Conservation (phyloP, 2,888 invertebrate genomes). For the Psylliodes chrysocephalus region DNA sequence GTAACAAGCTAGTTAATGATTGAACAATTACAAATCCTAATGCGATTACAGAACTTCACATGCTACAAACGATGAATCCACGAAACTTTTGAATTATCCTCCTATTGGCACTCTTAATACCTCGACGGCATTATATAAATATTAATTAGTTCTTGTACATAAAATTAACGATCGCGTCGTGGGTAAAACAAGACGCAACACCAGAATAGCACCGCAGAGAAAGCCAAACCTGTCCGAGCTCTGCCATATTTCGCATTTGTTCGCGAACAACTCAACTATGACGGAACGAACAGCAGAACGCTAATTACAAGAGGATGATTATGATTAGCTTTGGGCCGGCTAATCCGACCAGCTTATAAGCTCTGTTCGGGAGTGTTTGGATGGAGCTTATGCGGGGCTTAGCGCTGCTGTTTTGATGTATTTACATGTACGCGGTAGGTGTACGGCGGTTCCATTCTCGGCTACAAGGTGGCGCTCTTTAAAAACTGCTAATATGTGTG, state of each 20-base stretch:
- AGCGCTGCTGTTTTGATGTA: slow-evolving; percentile 56
- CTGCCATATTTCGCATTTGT: slow-evolving; percentile 12
- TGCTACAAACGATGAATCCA: no score
- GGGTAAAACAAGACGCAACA: not conserved
- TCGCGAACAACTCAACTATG: slow-evolving; percentile 28
- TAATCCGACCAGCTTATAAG: slow-evolving; percentile 62
- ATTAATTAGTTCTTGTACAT: no score
- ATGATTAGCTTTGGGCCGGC: slow-evolving; percentile 64
- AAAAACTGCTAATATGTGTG: no score
- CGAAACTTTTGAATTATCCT: no score
- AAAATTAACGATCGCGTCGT: not conserved
- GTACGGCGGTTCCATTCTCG: slow-evolving; percentile 27
- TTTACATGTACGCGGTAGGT: slow-evolving; percentile 48
- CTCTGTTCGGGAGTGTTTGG: slow-evolving; percentile 62
- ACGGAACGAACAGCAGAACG: slow-evolving; percentile 41
- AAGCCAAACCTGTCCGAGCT: slow-evolving; percentile 21
- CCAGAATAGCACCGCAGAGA: not conserved
- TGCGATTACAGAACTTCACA: no score
- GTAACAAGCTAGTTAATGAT: no score
- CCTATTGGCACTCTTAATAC: no score
- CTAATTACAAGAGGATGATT: slow-evolving; percentile 63
- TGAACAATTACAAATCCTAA: no score
- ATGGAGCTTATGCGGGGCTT: slow-evolving; percentile 61
- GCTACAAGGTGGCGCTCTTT: not conserved
- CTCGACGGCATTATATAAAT: no score